Evolutionary conservation across 30 jellyfish, hydroid and myxozoan species (phyloP), one percentile per base, ranked within the genome.

Genomic region (Pseudorhiza aurosa): DNA sequence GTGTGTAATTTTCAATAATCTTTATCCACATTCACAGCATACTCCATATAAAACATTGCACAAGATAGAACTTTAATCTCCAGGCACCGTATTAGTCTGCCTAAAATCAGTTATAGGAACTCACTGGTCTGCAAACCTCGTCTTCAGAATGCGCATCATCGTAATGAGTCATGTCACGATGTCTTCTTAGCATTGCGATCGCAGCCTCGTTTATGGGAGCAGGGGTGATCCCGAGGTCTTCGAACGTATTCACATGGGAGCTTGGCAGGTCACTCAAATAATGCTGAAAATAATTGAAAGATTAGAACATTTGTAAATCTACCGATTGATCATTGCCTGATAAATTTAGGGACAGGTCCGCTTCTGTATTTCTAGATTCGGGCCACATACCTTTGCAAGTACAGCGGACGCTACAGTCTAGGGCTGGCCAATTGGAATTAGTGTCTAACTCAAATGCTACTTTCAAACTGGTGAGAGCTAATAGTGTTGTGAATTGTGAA

Each of bases 181-280:
- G 98, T 46, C 98, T 80, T 44, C 98, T 92, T 22, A 93, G 89
- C 72, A 93, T 50, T 40, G 78, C 77, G 30, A 86, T 53, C 10
- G 98, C 98, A 40, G 96, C 95, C 56, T 80, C 96, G 72, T 86
- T 83, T 25, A 93, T 72, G 24, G 89, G 32, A 3, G 85, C 62
- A 4, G 98, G 97, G 14, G 80, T 93, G 64, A 93, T 63, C 21
- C 97, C 96, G 51, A 93, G 93, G 76, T 93, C 98, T 44, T 72
- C 95, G 71, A 93, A 79, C 27, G 96, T 59, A 51, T 2, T 35
- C 14, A 94, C 78, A 36, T 70, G 94, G 1, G 95, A 72, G 24
- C 85, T 35, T 29, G 80, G 40, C 19, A 67, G 69, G 27, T 90
- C 97, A 49, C 81, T 82, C 60, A 93, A 42, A 30, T 77, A 93